phyloP scores from a whole-genome alignment of 2,797 vertebrate species.

The Falco novaeseelandiae region DNA sequence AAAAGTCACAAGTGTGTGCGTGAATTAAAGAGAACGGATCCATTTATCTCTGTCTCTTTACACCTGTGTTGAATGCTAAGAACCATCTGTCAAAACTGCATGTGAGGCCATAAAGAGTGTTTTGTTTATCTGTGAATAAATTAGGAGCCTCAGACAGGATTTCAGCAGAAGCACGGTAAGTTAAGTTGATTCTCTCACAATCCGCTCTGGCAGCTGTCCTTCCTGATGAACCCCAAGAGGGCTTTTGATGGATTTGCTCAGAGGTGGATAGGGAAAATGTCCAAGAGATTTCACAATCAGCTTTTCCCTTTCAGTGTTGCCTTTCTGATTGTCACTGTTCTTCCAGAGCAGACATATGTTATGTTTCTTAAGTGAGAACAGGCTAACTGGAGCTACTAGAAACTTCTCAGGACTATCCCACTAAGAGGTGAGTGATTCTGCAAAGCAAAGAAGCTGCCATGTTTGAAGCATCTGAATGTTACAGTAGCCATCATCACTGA shows the following conservation, averaged over 20 bases:
- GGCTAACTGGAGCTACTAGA: background rate
- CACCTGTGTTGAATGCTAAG: constrained; percentile 63
- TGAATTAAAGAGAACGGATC: constrained; percentile 62
- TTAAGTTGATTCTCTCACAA: constrained; percentile 17
- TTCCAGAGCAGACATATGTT: constrained; percentile 6
- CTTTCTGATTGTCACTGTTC: background rate
- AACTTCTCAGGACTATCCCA: background rate
- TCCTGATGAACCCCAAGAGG: background rate
- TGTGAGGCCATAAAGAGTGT: constrained; percentile 51
- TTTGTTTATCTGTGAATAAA: constrained; percentile 76
- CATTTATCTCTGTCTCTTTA: constrained; percentile 76
- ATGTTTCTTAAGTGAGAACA: background rate
- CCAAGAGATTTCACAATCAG: background rate
- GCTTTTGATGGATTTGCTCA: background rate
- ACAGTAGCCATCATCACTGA: background rate
- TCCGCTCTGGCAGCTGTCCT: constrained; percentile 11
- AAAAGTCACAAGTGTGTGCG: constrained; percentile 58
- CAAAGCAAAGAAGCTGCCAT: background rate
- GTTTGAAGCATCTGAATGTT: background rate
- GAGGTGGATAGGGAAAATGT: background rate
- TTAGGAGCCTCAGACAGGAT: constrained; percentile 48
- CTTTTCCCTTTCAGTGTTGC: background rate
- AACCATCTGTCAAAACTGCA: constrained; percentile 72
- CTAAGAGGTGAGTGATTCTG: background rate
- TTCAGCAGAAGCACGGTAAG: constrained; percentile 30